Evolutionary conservation across 2,113 vertebrate species (phyloP).

Genomic region (Catharus bicknelli): DNA sequence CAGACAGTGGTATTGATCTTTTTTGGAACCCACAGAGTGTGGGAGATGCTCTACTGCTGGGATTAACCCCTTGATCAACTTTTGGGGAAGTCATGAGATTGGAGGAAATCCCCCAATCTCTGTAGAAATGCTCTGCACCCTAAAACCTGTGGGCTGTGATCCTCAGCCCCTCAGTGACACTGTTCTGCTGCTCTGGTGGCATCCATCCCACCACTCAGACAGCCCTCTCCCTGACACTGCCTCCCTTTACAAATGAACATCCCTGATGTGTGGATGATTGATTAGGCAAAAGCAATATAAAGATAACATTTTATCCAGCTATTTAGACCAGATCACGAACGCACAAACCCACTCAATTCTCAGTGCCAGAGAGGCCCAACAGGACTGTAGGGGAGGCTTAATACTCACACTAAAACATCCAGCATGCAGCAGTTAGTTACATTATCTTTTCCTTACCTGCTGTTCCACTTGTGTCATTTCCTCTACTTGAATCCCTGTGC

Average conservation of each 20-base stretch:
- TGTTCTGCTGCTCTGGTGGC: background rate
- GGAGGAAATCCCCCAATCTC: background rate
- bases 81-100: background rate
- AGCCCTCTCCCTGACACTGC: background rate
- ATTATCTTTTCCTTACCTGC: conserved; percentile 54
- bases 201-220: background rate
- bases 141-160: background rate
- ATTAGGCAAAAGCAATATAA: conserved; percentile 10
- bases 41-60: background rate
- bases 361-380: conserved; percentile 9
- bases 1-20: background rate
- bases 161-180: background rate
- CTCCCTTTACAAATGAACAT: background rate
- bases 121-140: background rate
- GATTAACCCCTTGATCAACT: background rate
- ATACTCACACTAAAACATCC: conserved; percentile 11
- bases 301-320: background rate
- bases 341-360: conserved; percentile 31
- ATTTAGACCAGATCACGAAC: background rate
- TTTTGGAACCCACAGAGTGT: background rate
- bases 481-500: background rate
- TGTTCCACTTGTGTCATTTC: conserved; percentile 60
- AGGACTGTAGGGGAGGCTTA: conserved; percentile 22
- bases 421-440: conserved; percentile 17
- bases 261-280: background rate